Base-by-base conservation (phyloP, 2,888 invertebrate genomes). In the Dilophus febrilis region DNA sequence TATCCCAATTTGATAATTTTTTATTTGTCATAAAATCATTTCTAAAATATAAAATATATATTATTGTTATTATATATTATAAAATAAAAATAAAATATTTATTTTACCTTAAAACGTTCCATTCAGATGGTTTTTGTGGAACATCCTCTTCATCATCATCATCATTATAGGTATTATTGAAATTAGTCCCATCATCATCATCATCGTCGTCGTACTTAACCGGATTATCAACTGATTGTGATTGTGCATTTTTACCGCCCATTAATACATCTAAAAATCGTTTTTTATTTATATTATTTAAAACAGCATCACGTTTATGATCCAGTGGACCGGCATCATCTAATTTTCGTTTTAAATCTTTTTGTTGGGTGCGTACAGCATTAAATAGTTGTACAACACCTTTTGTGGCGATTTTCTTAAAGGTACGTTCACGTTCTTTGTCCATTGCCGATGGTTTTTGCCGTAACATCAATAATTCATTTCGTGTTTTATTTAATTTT, bases 301-400 rank as follows among this genome's bases (percentile, higher is more conserved):
- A 55, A 19, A 71, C 67, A 53, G 81, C 80, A 45, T 86, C 86
- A 52, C 76, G 75, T 53, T 80, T 81, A 19, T 76, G 70, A 56
- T 85, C 83, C 28, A 85, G 66, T 17, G 78, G 68, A n/a, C 82
- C 80, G 44, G 72, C 77, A 49, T 76, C 69, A 39, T 72, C 65
- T 38, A 88, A 56, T 59, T 84, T 76, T 41, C 68, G 70, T 34
- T 75, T 72, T 37, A 90, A 63, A 40, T 75, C 72, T 56, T 76
- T 82, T 58, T 91, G 90, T 58, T 91, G 90, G 49, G 77, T 71
- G 51, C 74, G 74, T 0, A 92, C 90, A 27, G 87, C 84, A 68
- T 92, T 92, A 53, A 91, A 92, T 45, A 92, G 64, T 55, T 91
- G 90, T 0, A 92, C 88, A 1, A 91, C 88, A 52, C 91, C 92